Evolutionary conservation across 2,113 vertebrate genomes (phyloP), one percentile per base, ranked within the genome.

Genomic region (Chaenogobius annularis): DNA sequence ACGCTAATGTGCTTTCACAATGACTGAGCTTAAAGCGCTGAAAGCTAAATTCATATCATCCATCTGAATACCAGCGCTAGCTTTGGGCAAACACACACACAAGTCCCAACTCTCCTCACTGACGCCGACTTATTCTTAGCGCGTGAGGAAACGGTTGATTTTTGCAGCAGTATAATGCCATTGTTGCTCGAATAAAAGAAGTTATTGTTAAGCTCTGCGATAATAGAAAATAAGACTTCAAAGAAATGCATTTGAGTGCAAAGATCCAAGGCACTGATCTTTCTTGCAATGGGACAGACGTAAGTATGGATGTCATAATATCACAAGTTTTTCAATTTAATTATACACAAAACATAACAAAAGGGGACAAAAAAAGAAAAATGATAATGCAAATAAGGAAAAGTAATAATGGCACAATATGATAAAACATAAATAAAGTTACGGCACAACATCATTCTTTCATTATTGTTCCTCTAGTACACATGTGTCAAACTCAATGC

Each of bases 31-130:
- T 79, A 71, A 77, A 46, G 63, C 55, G 82, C 82, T 77, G 44
- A 66, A 35, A 85, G 74, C 77, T 70, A 17, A 75, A 80, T 79
- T 86, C 70, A 50, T 69, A 81, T 48, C 50, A 46, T 77, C 82
- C 56, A 73, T 83, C 63, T 80, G 75, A 88, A 88, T 85, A 75
- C 71, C 83, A 86, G 59, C 10, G 43, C 37, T 37, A 0, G 74
- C 85, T 81, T 10, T 46, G 52, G 83, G 82, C 77, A 43, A 54
- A 73, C 0, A 46, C 13, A 72, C 58, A 63, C 48, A 40, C 0
- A 14, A 35, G 58, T 61, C n/a, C n/a, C 66, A 69, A 19, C 44
- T 47, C 22, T 61, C 55, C 20, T n/a, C 19, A 72, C 31, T 13
- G 7, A 59, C 52, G 31, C 52, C 10, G 31, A 47, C 73, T 72